A percentile compares a stretch with the other conserved stretches of the same genome.
phyloP scores from a whole-genome alignment of 2,888 invertebrate genomes.

The Clepsis dumicolana region DNA sequence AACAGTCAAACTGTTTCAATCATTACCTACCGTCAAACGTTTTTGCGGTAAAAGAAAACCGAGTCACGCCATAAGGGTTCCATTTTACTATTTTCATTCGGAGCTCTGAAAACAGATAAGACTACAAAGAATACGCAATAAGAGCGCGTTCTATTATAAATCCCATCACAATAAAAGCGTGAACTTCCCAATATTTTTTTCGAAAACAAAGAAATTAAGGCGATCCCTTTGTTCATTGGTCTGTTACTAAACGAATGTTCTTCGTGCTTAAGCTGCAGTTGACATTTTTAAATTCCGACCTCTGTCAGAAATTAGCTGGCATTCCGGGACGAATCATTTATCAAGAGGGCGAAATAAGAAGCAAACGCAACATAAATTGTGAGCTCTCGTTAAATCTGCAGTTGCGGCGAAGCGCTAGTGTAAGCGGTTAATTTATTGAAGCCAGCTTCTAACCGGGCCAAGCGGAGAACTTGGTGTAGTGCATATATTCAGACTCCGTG shows the following conservation, averaged over 20 bases:
- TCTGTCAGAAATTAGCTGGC: conserved; percentile 64
- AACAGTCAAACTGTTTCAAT: no score
- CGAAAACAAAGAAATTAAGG: conserved; percentile 42
- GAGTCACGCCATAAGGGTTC: no score
- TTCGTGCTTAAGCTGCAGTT: conserved; percentile 22
- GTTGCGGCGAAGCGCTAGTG: conserved; percentile 46
- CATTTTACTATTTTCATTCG: no score
- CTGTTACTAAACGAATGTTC: conserved; percentile 36
- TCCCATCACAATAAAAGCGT: conserved; percentile 18
- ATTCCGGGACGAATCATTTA: conserved; percentile 73
- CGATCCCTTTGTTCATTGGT: conserved; percentile 50
- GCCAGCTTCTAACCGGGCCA: not conserved
- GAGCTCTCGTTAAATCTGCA: conserved; percentile 65
- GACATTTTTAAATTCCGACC: conserved; percentile 48
- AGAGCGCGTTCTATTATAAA: conserved; percentile 4
- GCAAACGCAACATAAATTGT: conserved; percentile 68
- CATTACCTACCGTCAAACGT: no score
- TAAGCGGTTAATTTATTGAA: conserved; percentile 49
- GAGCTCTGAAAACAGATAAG: not conserved
- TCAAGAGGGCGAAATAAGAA: conserved; percentile 74
- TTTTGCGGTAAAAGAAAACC: no score
- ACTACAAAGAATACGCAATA: conserved; percentile 5
- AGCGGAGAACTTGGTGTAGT: not conserved
- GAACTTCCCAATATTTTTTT: conserved; percentile 24
- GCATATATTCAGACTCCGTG: no score